phyloP scores from a whole-genome alignment of 2,888 invertebrate species.

The Tetheella fluctuosa region DNA sequence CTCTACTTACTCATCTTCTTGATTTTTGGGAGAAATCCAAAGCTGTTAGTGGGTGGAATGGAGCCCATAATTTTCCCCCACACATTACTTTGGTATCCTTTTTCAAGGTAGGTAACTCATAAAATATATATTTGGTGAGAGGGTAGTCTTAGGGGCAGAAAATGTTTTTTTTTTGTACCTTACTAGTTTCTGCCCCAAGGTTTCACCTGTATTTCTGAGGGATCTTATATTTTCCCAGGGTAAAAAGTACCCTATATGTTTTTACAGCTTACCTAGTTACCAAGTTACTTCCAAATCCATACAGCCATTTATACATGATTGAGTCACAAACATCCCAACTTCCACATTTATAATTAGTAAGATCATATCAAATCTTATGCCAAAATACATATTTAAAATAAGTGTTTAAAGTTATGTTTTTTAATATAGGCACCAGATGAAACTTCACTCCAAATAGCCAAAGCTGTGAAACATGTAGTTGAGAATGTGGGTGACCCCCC shows the following conservation, averaged over 20 bases:
- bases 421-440: constrained; percentile 88
- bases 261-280: too few species aligned
- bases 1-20: constrained; percentile 88
- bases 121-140: constrained; percentile 9
- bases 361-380: too few species aligned
- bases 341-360: background rate
- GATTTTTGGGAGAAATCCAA: constrained; percentile 92
- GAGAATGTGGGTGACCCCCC: constrained; percentile 88
- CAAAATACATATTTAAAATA: too few species aligned
- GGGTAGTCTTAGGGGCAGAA: too few species aligned
- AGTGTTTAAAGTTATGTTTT: too few species aligned
- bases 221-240: too few species aligned
- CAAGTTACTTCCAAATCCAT: too few species aligned
- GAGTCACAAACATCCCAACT: too few species aligned
- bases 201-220: too few species aligned
- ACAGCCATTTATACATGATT: too few species aligned
- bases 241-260: too few species aligned
- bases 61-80: constrained; percentile 94
- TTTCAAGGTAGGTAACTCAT: constrained; percentile 87
- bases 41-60: constrained; percentile 92
- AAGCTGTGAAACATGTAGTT: constrained; percentile 89
- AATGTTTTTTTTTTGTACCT: background rate
- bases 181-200: too few species aligned
- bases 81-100: constrained; percentile 95
- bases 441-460: constrained; percentile 87